Conservation (phyloP, 2,888 invertebrate genomes). For the Eupithecia dodoneata region DNA sequence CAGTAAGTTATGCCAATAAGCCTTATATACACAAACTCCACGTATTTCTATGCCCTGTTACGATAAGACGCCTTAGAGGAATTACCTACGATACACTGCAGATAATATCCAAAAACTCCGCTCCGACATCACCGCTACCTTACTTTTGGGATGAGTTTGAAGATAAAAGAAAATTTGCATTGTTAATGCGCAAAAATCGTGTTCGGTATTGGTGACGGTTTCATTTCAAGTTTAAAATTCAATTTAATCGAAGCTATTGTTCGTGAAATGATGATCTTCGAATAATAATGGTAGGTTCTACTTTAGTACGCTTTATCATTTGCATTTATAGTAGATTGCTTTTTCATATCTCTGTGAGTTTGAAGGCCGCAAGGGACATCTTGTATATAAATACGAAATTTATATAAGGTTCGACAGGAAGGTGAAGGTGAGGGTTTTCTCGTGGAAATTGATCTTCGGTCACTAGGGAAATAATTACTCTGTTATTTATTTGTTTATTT, state of each 20-base stretch:
- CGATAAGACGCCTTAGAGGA: not conserved
- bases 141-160: slow-evolving; percentile 61
- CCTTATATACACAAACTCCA: not conserved
- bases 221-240: slow-evolving; percentile 60
- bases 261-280: slow-evolving; percentile 53
- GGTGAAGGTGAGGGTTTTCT: not conserved
- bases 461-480: not conserved
- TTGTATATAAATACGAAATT: slow-evolving; percentile 9
- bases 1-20: not conserved
- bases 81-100: not conserved
- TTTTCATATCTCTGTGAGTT: slow-evolving; percentile 25
- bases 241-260: slow-evolving; percentile 55
- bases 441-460: not conserved
- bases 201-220: slow-evolving; percentile 48
- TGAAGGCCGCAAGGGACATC: slow-evolving; percentile 16
- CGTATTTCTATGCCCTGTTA: not conserved
- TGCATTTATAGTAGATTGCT: slow-evolving; percentile 52
- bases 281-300: slow-evolving; percentile 38
- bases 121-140: slow-evolving; percentile 13
- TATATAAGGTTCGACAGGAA: not conserved
- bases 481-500: too few relatives aligned
- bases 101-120: slow-evolving; percentile 11
- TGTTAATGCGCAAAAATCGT: slow-evolving; percentile 53
- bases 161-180: slow-evolving; percentile 63
- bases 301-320: slow-evolving; percentile 47